Conservation (phyloP, 53 echinoderm and acorn worm genomes). For the Antedon mediterranea region DNA sequence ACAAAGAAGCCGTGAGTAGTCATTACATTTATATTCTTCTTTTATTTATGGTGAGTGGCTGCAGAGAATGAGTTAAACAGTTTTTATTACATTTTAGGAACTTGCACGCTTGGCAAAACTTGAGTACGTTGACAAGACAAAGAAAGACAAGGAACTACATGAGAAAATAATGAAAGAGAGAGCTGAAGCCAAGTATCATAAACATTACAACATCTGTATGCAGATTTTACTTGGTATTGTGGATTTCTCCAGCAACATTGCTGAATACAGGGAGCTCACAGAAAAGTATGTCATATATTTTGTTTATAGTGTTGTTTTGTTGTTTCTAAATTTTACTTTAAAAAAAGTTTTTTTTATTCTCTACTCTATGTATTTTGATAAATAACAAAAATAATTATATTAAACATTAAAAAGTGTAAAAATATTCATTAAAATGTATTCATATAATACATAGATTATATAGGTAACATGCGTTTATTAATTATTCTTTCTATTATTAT, state of each 20-base stretch:
- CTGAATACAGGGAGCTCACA: constrained; percentile 95
- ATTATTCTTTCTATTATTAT: background rate
- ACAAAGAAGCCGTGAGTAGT: constrained; percentile 76
- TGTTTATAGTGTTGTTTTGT: no score
- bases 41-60: no score
- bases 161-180: constrained; percentile 80
- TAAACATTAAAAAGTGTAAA: no score
- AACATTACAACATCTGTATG: constrained; percentile 65
- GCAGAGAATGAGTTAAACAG: no score
- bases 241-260: constrained; percentile 84
- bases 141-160: constrained; percentile 85
- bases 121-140: constrained; percentile 86
- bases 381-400: no score
- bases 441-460: no score
- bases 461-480: no score
- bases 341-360: no score
- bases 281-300: constrained; percentile 53
- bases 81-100: constrained; percentile 39
- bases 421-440: no score
- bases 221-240: constrained; percentile 68
- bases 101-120: constrained; percentile 75
- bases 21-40: background rate
- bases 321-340: no score
- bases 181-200: constrained; percentile 83
- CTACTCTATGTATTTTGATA: no score